Conservation (phyloP, 2,797 vertebrate genomes). For the Gobio occitaniae region DNA sequence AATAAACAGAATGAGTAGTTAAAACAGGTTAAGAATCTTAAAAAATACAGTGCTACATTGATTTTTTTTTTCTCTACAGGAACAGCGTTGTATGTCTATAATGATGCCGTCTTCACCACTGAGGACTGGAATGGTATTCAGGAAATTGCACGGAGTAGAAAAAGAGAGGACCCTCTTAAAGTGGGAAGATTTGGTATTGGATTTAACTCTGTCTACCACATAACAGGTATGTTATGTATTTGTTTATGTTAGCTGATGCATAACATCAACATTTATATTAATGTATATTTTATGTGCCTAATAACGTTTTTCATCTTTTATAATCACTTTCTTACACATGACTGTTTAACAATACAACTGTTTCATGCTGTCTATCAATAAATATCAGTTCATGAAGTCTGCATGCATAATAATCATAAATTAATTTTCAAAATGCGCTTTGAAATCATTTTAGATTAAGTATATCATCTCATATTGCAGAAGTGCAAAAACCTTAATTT, state of each 20-base stretch:
- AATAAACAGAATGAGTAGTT: not conserved
- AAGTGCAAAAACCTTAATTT: not conserved
- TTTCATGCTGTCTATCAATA: not conserved
- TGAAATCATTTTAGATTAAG: not conserved
- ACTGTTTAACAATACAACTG: not conserved
- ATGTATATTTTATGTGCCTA: not conserved
- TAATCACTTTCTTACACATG: not conserved
- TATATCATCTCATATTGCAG: not conserved
- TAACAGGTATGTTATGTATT: constrained; percentile 81
- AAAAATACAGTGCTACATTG: not conserved
- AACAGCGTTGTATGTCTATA: constrained; percentile 93
- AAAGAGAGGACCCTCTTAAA: constrained; percentile 97
- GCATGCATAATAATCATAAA: not conserved
- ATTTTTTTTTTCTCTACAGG: constrained; percentile 70
- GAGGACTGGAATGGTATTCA: constrained; percentile 99
- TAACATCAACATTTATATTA: not conserved
- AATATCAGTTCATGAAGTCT: not conserved
- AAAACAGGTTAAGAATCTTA: not conserved
- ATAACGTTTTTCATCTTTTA: not conserved
- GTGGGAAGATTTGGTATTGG: constrained; percentile 99
- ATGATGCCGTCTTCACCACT: constrained; percentile 91
- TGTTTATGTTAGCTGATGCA: not conserved
- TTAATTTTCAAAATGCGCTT: not conserved
- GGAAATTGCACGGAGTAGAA: constrained; percentile 96
- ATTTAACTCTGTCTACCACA: constrained; percentile 99